Base-by-base conservation (phyloP, 35 echinoderm and acorn worm species). In the Stichopus chloronotus region DNA sequence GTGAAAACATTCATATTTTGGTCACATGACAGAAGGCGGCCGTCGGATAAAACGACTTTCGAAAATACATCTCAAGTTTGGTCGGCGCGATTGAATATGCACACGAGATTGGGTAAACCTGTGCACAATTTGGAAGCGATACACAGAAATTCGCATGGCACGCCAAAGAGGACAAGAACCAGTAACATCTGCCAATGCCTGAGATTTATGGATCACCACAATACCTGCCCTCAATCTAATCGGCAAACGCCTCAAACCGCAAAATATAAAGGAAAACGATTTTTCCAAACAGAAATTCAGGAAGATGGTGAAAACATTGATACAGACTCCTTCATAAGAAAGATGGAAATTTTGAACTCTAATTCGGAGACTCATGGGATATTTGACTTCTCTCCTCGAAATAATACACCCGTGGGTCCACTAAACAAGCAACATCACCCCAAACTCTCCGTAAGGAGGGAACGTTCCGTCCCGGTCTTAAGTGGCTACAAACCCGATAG, bases 201-300 rank as follows among this genome's bases (percentile, higher is more conserved):
- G 56, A 8, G 82, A 19, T 85, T 53, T 58, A 7, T 85, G 2
- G 82, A 85, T 85, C 82, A 85, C 82, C 82, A 85, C 52, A 58
- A 58, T 56, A 58, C 54, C 2, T 85, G 57, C 11, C n/a, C 57
- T 23, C 57, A 53, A 58, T 1, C 82, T 85, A 16, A 24, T 5
- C 82, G 58, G 21, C 82, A 85, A 59, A 58, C 17, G 24, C 10
- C 82, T 10, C 82, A 23, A 9, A n/a, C 55, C 8, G 25, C 82
- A 59, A 23, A 20, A 59, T 85, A 58, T 85, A 16, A 56, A 19
- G 82, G 82, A 9, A 58, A 58, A 8, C 82, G 57, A 11, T 22
- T 85, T 85, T 85, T 85, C 55, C 82, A 85, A 85, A 85, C 82
- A 19, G 82, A 85, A 1, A 56, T 85, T 58, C 56, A 58, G 7